Evolutionary conservation across 2,888 invertebrate species (phyloP), one percentile per base, ranked within the genome.

Genomic region (Campoplex capitator): DNA sequence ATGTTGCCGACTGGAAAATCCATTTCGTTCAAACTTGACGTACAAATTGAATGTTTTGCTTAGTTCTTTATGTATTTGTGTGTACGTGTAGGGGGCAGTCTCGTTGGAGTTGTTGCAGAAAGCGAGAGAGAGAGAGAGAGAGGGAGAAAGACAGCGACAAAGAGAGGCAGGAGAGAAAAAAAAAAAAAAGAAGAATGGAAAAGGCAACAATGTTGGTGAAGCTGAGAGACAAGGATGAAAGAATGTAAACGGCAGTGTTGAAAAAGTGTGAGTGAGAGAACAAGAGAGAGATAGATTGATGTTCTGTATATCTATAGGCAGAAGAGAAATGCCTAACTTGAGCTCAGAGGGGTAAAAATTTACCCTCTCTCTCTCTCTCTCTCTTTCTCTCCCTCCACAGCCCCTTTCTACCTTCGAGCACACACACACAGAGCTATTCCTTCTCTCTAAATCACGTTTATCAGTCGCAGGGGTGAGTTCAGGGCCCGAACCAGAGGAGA

Each of bases 1-100:
- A 84, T 56, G 75, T 68, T 70, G 56, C 78, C 74, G 93, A 94
- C 94, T 95, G 94, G 94, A 95, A 95, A 95, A 95, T 95, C 95
- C 95, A 95, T 95, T 95, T 95, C 95, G 95, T 95, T 95, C 95
- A 95, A 95, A 95, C 95, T 95, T 95, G 95, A 95, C 95, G 95
- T 95, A 95, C 95, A 95, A 95, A 95, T 95, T 95, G 95, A 95
- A 95, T 95, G 95, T 95, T 95, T 95, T 95, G 95, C 82, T 81
- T 77, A 78, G 86, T 78, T 68, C 58, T 71, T 67, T 67, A 83
- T 83, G 83, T 90, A 94, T 94, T 93, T 94, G 94, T 95, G 84
- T 83, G 75, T 68, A 77, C 74, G 76, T 78, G 48, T 62, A 23
- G 86, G 86, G 85, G 86, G 74, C 84, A 84, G 89, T 88, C 84